Percentiles rank a stretch among this genome's conserved stretches.
phyloP scores from a whole-genome alignment of 30 jellyfish, hydroid and myxozoan species.

The Mastigias papua region DNA sequence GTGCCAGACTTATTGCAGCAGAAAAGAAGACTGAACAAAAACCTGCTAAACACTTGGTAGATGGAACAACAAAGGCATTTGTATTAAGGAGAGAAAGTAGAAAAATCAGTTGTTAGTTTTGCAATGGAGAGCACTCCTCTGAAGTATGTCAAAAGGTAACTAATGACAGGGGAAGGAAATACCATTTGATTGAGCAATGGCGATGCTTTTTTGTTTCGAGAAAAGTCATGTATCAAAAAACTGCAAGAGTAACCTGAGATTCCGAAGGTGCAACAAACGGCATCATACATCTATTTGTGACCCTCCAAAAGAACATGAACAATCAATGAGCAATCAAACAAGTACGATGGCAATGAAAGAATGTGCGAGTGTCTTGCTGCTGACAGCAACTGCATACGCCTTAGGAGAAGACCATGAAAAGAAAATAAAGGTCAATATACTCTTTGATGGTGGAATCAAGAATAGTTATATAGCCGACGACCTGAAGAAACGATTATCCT shows the following conservation, averaged over 20 bases:
- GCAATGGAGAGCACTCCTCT: conserved; percentile 34
- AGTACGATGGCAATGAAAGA: conserved; percentile 8
- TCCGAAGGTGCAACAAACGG: conserved; percentile 22
- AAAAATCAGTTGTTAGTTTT: conserved; percentile 15
- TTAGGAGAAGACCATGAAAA: background rate
- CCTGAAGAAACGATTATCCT: background rate
- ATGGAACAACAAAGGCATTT: background rate
- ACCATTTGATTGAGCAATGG: background rate
- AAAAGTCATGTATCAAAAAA: conserved; percentile 4
- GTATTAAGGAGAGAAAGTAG: background rate
- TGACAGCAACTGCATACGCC: conserved; percentile 35
- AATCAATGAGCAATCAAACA: background rate
- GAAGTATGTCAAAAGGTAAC: conserved; percentile 14
- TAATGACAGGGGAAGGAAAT: conserved; percentile 11
- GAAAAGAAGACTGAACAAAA: background rate
- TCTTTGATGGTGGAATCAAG: conserved; percentile 8
- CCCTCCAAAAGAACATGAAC: background rate
- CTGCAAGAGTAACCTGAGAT: conserved; percentile 12
- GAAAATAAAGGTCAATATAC: background rate
- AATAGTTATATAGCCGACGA: background rate
- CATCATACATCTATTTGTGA: conserved; percentile 29
- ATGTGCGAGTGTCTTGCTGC: conserved; percentile 13
- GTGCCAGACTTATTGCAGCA: conserved; percentile 7
- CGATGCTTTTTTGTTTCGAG: conserved; percentile 6
- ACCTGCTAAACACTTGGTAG: background rate